Evolutionary conservation across 2,113 vertebrate species (phyloP).

Genomic region (human): GRCh38 chr13:103676501-103677000

Average conservation of each 20-base stretch:
- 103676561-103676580: conserved; percentile 70
- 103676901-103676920: background rate
- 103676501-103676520: conserved; percentile 44
- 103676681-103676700: background rate
- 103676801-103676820: background rate
- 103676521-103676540: background rate
- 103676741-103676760: background rate
- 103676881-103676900: background rate
- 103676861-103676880: background rate
- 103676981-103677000: background rate
- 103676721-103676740: background rate
- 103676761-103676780: background rate
- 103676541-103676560: conserved; percentile 65
- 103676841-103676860: background rate
- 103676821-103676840: background rate
- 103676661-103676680: conserved; percentile 4
- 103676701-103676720: background rate
- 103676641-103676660: conserved; percentile 7
- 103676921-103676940: background rate
- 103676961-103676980: background rate
- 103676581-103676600: conserved; percentile 63
- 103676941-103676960: background rate
- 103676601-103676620: conserved; percentile 75
- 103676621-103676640: conserved; percentile 53
- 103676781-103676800: background rate